Conservation (phyloP, 2,113 vertebrate species). For the Pachyramphus minor region DNA sequence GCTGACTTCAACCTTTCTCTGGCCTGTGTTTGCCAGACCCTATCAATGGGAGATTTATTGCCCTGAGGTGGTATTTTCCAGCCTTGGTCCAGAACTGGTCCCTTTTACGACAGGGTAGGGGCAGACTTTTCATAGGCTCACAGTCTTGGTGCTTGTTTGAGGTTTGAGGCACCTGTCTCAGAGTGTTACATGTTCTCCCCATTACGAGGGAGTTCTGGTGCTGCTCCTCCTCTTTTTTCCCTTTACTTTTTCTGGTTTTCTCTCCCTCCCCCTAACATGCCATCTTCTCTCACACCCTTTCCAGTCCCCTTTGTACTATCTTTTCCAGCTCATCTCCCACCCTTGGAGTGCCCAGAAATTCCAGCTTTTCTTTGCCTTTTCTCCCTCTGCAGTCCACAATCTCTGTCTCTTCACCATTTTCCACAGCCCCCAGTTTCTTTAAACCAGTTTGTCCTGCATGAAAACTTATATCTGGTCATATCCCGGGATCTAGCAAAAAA, state of each 20-base stretch:
- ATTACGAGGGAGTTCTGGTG: background rate
- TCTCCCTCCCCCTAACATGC: background rate
- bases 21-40: conserved; percentile 58
- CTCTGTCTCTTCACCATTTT: background rate
- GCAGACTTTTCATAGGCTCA: conserved; percentile 22
- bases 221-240: background rate
- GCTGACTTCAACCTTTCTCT: conserved; percentile 52
- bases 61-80: conserved; percentile 62
- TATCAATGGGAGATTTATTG: conserved; percentile 69
- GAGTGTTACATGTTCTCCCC: background rate
- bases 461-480: background rate
- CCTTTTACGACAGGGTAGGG: conserved; percentile 6
- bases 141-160: conserved; percentile 15
- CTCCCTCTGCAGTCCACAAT: background rate
- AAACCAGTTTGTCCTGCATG: background rate
- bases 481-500: background rate
- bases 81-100: background rate
- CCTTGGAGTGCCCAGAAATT: background rate
- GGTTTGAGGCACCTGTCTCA: conserved; percentile 33
- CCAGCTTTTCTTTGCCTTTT: background rate
- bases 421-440: background rate
- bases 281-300: background rate
- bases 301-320: background rate
- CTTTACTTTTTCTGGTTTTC: background rate
- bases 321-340: background rate